These are phyloP conservation scores for Enteromius trimaculatus DNA, from an alignment of 2,797 vertebrate species.

Conservation along the genomic window DNA sequence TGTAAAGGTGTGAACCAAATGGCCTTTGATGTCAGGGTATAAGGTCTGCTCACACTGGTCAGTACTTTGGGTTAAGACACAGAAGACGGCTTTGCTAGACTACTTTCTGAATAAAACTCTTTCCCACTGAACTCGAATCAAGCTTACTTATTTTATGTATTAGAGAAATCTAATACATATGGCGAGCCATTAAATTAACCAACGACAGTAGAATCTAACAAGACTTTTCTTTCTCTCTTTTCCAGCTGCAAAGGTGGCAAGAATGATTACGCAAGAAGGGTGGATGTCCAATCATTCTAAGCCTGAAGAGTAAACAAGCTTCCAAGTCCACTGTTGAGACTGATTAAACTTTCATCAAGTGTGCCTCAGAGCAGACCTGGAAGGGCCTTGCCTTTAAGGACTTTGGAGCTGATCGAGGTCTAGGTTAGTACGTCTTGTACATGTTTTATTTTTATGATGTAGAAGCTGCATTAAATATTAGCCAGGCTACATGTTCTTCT, in stretches of 20 bases:
- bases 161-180: too few species aligned
- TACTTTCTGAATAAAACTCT: too few species aligned
- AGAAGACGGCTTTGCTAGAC: too few species aligned
- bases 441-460: background rate
- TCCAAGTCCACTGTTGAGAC: background rate
- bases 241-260: background rate
- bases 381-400: conserved; percentile 12
- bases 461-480: background rate
- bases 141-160: too few species aligned
- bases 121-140: too few species aligned
- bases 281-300: background rate
- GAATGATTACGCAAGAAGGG: background rate
- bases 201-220: too few species aligned
- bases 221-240: too few species aligned
- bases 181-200: too few species aligned
- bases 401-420: background rate
- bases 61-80: too few species aligned
- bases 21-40: too few species aligned
- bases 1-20: too few species aligned
- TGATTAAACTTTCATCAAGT: background rate
- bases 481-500: background rate
- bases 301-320: background rate
- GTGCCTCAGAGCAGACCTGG: background rate
- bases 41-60: too few species aligned
- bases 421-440: background rate